A percentile compares a stretch with the other conserved stretches of the same genome.
These are phyloP conservation scores for Coilia nasus DNA, from an alignment of 2,797 vertebrate genomes.

Conservation along the genomic window DNA sequence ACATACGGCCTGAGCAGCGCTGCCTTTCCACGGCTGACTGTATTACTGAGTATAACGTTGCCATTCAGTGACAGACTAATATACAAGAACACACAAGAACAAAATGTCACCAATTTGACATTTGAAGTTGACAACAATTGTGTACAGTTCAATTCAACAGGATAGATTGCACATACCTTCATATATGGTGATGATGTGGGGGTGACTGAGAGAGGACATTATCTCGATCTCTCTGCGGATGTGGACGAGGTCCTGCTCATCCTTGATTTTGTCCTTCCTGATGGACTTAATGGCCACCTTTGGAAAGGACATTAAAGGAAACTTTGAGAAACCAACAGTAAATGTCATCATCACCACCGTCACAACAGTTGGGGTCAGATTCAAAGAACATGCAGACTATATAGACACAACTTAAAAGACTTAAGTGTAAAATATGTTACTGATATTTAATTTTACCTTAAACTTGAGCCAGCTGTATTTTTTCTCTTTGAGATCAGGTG, in stretches of 20 bases:
- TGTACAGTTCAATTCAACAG: not conserved
- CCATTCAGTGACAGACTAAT: not conserved
- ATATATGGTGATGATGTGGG: conserved; percentile 93
- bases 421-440: not conserved
- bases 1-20: too few species aligned
- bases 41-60: not conserved
- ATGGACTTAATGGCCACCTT: conserved; percentile 96
- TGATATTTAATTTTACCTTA: not conserved
- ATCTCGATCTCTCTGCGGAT: conserved; percentile 97
- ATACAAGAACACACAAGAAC: not conserved
- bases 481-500: not conserved
- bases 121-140: not conserved
- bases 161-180: conserved; percentile 80
- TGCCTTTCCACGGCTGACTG: not conserved
- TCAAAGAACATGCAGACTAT: too few species aligned
- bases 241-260: conserved; percentile 92
- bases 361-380: too few species aligned
- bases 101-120: not conserved
- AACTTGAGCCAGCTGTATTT: not conserved
- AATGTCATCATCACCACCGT: too few species aligned
- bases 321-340: not conserved
- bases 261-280: conserved; percentile 92
- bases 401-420: too few species aligned
- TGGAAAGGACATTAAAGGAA: not conserved
- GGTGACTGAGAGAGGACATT: conserved; percentile 95